Base-by-base conservation (phyloP, 2,113 vertebrate species). In the Panurus biarmicus region DNA sequence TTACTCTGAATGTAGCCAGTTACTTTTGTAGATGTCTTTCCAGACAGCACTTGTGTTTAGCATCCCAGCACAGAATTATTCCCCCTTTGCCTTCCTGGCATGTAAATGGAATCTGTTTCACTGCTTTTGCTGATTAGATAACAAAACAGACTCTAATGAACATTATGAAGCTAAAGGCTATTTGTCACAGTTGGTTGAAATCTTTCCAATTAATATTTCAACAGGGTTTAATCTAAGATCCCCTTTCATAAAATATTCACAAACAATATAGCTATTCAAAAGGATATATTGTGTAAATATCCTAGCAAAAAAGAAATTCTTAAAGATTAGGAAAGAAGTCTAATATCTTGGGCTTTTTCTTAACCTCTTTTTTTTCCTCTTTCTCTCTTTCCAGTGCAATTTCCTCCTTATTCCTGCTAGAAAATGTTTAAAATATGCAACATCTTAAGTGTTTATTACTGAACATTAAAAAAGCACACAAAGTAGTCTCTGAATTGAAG, bases 131-230 rank as follows among this genome's bases (percentile, higher is more conserved):
- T 87, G 91, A 89, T 93, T 75, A 94, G 83, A 85, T 75, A 89
- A 91, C 40, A 75, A 87, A 90, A 56, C 6, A 92, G 45, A 50
- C n/a, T 65, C 44, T 53, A 78, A 75, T n/a, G 48, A 95, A 87
- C 45, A 77, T 61, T 71, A 65, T 42, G 69, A 84, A 87, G 62
- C 62, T 71, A 38, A 80, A 47, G 23, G 57, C 73, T 80, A 42
- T 94, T 94, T 90, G 66, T 61, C 50, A 82, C 70, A 72, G 53
- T 4, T 35, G 25, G 23, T 29, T 91, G 77, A 87, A 94, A 87
- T 53, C n/a, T 71, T 94, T 90, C 70, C 77, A 78, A 65, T 90
- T 16, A 95, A 85, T 91, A 94, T 89, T 95, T 91, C 65, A 96
- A 48, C n/a, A 81, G 53, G 31, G 40, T 89, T 89, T 94, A 33